Conservation (phyloP, 1,140 invertebrate genomes). For the Diabrotica undecimpunctata region DNA sequence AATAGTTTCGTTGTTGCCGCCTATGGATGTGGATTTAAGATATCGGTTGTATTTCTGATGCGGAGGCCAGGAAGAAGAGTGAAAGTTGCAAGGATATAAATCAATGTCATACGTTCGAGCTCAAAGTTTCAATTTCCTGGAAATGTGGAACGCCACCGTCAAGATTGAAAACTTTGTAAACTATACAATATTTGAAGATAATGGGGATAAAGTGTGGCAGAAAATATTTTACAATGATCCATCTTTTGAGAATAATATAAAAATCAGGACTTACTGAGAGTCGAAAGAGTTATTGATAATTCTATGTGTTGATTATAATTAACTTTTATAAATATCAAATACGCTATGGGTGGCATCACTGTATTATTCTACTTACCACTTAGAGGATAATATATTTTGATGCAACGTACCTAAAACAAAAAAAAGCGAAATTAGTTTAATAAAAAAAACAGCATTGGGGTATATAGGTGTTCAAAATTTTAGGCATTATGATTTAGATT, state of each 20-base stretch:
- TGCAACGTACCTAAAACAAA: no score
- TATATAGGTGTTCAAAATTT: no score
- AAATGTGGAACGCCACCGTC: slow-evolving; percentile 7
- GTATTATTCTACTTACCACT: no score
- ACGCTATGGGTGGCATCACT: no score
- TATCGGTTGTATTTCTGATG: slow-evolving; percentile 14
- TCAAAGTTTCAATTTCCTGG: slow-evolving; percentile 46
- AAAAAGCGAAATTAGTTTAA: no score
- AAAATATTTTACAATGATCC: background rate
- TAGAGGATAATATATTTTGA: no score
- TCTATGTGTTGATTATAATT: no score
- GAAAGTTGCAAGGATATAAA: slow-evolving; percentile 41
- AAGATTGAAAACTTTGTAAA: slow-evolving; percentile 1
- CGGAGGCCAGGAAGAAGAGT: slow-evolving; percentile 10
- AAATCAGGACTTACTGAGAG: background rate
- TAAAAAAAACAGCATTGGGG: no score
- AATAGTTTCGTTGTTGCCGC: background rate
- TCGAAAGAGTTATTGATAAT: no score
- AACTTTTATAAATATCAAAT: no score
- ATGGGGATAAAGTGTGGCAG: background rate
- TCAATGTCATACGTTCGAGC: slow-evolving; percentile 42
- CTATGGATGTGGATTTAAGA: background rate
- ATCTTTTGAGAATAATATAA: background rate
- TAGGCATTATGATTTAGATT: no score
- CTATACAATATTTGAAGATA: slow-evolving; percentile 1